phyloP scores from a whole-genome alignment of 2,113 vertebrate genomes.

The Tapirus terrestris region DNA sequence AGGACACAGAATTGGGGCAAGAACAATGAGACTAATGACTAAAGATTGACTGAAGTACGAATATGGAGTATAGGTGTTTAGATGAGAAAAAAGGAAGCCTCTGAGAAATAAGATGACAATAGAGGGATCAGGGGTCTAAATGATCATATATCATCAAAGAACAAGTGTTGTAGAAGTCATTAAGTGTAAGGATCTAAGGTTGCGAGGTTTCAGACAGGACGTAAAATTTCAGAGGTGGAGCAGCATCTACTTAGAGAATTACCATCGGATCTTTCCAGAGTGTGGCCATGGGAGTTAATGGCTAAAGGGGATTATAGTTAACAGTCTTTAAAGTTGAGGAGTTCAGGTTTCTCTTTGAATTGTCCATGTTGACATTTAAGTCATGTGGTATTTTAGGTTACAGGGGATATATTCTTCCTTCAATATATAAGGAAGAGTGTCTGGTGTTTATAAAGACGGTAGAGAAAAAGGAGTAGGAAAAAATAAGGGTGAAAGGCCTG shows the following conservation, averaged over 20 bases:
- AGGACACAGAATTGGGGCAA: not conserved
- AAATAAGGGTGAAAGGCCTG: not conserved
- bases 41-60: not conserved
- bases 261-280: not conserved
- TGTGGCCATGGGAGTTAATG: not conserved
- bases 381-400: not conserved
- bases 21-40: not conserved
- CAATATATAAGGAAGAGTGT: not conserved
- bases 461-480: not conserved
- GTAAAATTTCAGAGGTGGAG: not conserved
- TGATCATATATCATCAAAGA: not conserved
- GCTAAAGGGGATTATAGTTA: not conserved
- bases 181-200: not conserved
- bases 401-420: not conserved
- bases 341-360: not conserved
- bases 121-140: not conserved
- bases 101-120: not conserved
- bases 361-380: not conserved
- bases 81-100: not conserved
- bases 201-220: not conserved
- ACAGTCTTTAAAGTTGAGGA: not conserved
- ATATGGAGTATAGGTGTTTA: not conserved
- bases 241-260: not conserved
- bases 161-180: not conserved
- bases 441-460: not conserved